Conservation (phyloP, 1,140 invertebrate genomes). For the Macrostomum lignano region DNA sequence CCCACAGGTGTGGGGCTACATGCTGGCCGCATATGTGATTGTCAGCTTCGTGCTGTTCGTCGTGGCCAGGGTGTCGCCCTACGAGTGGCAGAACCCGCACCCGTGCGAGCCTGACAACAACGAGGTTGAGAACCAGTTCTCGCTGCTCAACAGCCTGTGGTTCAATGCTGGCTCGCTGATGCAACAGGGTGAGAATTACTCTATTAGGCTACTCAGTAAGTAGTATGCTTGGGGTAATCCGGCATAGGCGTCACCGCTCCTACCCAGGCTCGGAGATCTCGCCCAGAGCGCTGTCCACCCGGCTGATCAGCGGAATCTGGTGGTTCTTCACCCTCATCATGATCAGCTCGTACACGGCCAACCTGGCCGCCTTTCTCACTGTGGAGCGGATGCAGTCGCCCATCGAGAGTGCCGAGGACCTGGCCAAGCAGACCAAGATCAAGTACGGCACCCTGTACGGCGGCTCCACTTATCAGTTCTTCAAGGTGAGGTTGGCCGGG, state of each 20-base stretch:
- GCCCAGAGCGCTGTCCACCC: too few species aligned
- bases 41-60: slow-evolving; percentile 6
- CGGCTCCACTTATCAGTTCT: slow-evolving; percentile 79
- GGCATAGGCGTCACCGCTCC: too few species aligned
- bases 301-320: slow-evolving; percentile 43
- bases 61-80: slow-evolving; percentile 6
- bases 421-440: slow-evolving; percentile 70
- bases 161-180: slow-evolving; percentile 7
- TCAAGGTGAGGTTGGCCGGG: slow-evolving; percentile 45
- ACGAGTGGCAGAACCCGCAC: slow-evolving; percentile 8
- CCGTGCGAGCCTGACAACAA: slow-evolving; percentile 3
- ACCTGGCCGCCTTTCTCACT: slow-evolving; percentile 80
- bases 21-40: slow-evolving; percentile 63
- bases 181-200: too few species aligned
- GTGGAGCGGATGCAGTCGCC: slow-evolving; percentile 83
- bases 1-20: slow-evolving; percentile 89
- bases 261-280: slow-evolving; percentile 21
- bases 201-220: too few species aligned
- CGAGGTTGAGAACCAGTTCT: slow-evolving; percentile 7
- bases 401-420: slow-evolving; percentile 71
- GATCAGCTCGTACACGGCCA: slow-evolving; percentile 86
- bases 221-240: too few species aligned
- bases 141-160: slow-evolving; percentile 8
- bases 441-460: slow-evolving; percentile 66
- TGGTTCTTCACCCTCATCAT: slow-evolving; percentile 98